phyloP scores from a whole-genome alignment of 37 sponge, comb jelly and placozoan species.

The Diacarnus erythraeanus region DNA sequence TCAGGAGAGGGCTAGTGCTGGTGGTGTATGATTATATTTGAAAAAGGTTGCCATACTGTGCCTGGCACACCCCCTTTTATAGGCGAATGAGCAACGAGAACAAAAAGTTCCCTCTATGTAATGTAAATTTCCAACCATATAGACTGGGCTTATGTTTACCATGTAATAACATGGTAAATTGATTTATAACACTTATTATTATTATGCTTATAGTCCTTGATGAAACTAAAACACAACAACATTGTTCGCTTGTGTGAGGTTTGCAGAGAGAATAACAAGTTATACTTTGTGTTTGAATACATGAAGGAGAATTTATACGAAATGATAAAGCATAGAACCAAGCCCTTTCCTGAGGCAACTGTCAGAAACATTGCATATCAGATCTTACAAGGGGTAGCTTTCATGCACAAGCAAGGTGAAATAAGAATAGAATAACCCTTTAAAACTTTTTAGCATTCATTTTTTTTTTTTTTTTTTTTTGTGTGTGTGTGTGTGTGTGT shows the following conservation, averaged over 20 bases:
- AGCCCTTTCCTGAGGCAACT: conserved; percentile 80
- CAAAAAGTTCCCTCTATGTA: too few species aligned
- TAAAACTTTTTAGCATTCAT: too few species aligned
- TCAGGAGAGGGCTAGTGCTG: too few species aligned
- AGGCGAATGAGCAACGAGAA: too few species aligned
- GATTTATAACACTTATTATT: not conserved
- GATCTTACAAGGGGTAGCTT: conserved; percentile 88
- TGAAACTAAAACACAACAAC: conserved; percentile 92
- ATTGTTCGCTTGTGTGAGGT: conserved; percentile 89
- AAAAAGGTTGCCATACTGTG: too few species aligned
- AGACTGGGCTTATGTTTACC: too few species aligned
- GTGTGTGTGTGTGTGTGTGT: too few species aligned
- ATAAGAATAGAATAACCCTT: too few species aligned
- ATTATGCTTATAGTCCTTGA: conserved; percentile 65
- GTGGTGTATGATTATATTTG: too few species aligned
- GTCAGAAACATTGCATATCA: conserved; percentile 93
- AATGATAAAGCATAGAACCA: conserved; percentile 87
- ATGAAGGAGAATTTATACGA: conserved; percentile 95
- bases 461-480: too few species aligned
- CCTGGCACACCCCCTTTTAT: too few species aligned
- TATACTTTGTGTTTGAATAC: conserved; percentile 97
- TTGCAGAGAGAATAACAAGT: conserved; percentile 85
- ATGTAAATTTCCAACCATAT: too few species aligned
- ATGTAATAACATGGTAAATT: not conserved
- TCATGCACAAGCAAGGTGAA: conserved; percentile 95